Base-by-base conservation (phyloP, 2,888 invertebrate species). In the Microctonus brassicae region DNA sequence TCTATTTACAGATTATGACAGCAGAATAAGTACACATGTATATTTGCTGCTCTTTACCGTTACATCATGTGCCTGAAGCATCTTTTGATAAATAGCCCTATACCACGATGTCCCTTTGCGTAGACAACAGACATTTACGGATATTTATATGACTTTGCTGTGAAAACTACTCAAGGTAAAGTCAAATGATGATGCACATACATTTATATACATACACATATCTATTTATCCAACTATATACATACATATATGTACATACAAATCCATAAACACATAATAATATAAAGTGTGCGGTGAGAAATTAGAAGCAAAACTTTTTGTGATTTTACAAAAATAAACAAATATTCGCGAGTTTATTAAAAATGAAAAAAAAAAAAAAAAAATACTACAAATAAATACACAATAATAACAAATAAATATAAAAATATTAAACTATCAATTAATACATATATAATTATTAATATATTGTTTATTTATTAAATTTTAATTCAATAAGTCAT, bases 31-130 rank as follows among this genome's bases (percentile, higher is more conserved):
- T n/a, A 71, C 62, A 70, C 26, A 58, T 70, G 47, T 69, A 58
- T 64, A 75, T 63, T 70, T 78, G 76, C 75, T 55, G 62, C 73
- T 72, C 77, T 84, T 81, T 84, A 85, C 86, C 86, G 86, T 85
- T 86, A 84, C 78, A 74, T 77, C 80, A 76, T 73, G 76, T 77
- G 78, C 77, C 76, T 78, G 72, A 76, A 78, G 81, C 79, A 78
- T 82, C 81, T 76, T 83, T 84, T 86, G 86, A 86, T 86, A 86
- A 85, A 86, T 85, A 84, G 81, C 78, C 78, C 73, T 69, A 75
- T 69, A 75, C 77, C 71, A 67, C 69, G 72, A 63, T 67, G 70
- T 77, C 73, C 75, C 76, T 79, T 73, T 72, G 72, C 79, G 70
- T 75, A 77, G 75, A 79, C 80, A 78, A 79, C 81, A 80, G 79